Conservation (phyloP, 2,888 invertebrate genomes). For the Scaptomyza flava region DNA sequence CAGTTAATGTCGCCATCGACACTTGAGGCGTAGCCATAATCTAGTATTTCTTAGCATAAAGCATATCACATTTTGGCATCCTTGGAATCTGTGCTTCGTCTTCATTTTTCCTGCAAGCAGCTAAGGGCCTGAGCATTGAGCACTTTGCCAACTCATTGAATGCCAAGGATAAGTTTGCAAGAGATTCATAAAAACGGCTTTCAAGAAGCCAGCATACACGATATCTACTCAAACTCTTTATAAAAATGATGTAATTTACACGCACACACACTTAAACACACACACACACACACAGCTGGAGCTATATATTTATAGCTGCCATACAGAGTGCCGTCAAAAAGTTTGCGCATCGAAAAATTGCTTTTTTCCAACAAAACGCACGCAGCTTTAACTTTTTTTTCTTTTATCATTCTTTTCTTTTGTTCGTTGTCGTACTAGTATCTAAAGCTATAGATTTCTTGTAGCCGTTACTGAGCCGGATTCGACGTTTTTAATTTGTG, state of each 20-base stretch:
- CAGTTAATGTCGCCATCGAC: slow-evolving; percentile 23
- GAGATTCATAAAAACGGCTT: slow-evolving; percentile 39
- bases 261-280: slow-evolving; percentile 9
- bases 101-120: slow-evolving; percentile 18
- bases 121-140: slow-evolving; percentile 31
- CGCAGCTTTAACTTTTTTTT: slow-evolving; percentile 47
- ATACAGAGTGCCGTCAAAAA: slow-evolving; percentile 55
- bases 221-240: slow-evolving; percentile 49
- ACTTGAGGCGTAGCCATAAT: slow-evolving; percentile 28
- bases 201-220: slow-evolving; percentile 36
- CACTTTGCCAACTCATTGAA: slow-evolving; percentile 57
- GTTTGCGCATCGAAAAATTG: slow-evolving; percentile 62
- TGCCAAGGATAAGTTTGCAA: slow-evolving; percentile 28
- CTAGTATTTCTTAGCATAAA: slow-evolving; percentile 24
- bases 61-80: slow-evolving; percentile 17
- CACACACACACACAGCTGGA: neutral
- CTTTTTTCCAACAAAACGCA: slow-evolving; percentile 36
- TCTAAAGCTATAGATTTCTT: slow-evolving; percentile 40
- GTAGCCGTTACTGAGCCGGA: slow-evolving; percentile 59
- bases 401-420: neutral
- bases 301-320: slow-evolving; percentile 53
- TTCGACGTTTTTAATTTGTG: slow-evolving; percentile 78
- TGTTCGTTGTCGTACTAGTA: slow-evolving; percentile 4
- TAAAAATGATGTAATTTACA: slow-evolving; percentile 59
- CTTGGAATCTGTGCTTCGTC: slow-evolving; percentile 28